Evolutionary conservation across 2,888 invertebrate species (phyloP).

Genomic region (Chouioia cunea): DNA sequence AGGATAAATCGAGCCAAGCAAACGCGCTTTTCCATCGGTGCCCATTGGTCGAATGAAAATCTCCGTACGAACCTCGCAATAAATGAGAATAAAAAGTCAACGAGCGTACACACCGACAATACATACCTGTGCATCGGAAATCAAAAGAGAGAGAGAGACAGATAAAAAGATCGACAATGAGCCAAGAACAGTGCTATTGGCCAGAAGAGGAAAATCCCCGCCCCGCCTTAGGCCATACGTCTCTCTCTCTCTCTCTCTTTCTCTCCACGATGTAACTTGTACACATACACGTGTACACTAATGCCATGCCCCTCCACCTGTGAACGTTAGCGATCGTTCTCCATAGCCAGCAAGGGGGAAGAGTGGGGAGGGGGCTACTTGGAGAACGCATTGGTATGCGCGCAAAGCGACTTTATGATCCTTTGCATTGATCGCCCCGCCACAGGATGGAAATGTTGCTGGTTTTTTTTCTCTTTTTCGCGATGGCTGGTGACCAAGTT

Average conservation of each 20-base stretch:
- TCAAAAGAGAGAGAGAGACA: neutral
- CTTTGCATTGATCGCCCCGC: neutral
- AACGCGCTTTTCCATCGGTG: no score
- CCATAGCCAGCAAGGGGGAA: no score
- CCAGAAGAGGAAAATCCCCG: constrained; percentile 60
- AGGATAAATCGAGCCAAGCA: no score
- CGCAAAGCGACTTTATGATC: neutral
- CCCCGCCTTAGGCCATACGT: constrained; percentile 46
- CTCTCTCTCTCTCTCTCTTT: no score
- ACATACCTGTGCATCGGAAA: neutral
- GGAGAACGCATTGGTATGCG: neutral
- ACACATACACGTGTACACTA: no score
- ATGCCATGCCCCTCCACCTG: constrained; percentile 41
- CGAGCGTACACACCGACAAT: no score
- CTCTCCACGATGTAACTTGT: no score
- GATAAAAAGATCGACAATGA: constrained; percentile 40
- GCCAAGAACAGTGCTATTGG: constrained; percentile 55
- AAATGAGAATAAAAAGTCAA: no score
- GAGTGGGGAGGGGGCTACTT: neutral
- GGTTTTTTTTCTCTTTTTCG: neutral
- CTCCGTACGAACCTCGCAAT: no score
- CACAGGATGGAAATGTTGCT: neutral
- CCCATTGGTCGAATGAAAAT: no score
- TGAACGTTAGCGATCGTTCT: constrained; percentile 32
- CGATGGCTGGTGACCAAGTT: neutral